Conservation (phyloP, 1,140 invertebrate species). For the Formica selysi region DNA sequence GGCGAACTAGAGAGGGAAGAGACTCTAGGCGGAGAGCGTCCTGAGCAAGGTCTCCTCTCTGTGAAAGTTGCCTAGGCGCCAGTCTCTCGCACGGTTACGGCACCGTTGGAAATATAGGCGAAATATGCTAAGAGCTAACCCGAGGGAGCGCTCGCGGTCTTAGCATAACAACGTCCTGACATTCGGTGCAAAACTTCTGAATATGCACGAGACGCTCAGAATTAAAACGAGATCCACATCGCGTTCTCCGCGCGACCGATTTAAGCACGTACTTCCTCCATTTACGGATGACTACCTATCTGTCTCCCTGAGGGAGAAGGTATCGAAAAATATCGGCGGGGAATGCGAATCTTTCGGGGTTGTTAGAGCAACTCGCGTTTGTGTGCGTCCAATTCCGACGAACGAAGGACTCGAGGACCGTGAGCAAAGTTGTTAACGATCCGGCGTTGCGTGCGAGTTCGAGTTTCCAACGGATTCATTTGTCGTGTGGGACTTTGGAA, state of each 20-base stretch:
- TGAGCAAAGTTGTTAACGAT: conserved; percentile 45
- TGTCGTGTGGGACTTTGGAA: conserved; percentile 32
- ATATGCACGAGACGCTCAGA: conserved; percentile 76
- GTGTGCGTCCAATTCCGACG: conserved; percentile 11
- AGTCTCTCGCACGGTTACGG: conserved; percentile 58
- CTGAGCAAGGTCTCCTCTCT: background rate
- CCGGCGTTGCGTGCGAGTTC: conserved; percentile 30
- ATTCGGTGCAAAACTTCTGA: conserved; percentile 80
- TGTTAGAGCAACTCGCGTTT: conserved; percentile 12
- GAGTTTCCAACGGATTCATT: conserved; percentile 48
- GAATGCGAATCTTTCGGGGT: conserved; percentile 20
- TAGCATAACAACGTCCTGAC: conserved; percentile 81
- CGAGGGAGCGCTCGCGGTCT: conserved; percentile 72
- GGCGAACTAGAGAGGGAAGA: too few species aligned
- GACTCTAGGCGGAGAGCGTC: conserved; percentile 1
- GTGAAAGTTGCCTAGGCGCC: conserved; percentile 32
- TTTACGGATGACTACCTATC: background rate
- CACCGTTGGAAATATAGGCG: conserved; percentile 77
- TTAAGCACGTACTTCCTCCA: conserved; percentile 6
- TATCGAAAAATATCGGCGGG: conserved; percentile 58
- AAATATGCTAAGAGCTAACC: conserved; percentile 80
- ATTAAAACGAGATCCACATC: conserved; percentile 72
- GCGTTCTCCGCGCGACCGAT: conserved; percentile 23
- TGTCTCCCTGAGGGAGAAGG: background rate
- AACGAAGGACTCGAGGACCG: background rate